phyloP scores from a whole-genome alignment of 2,113 vertebrate genomes.

The Gasterosteus nipponicus region DNA sequence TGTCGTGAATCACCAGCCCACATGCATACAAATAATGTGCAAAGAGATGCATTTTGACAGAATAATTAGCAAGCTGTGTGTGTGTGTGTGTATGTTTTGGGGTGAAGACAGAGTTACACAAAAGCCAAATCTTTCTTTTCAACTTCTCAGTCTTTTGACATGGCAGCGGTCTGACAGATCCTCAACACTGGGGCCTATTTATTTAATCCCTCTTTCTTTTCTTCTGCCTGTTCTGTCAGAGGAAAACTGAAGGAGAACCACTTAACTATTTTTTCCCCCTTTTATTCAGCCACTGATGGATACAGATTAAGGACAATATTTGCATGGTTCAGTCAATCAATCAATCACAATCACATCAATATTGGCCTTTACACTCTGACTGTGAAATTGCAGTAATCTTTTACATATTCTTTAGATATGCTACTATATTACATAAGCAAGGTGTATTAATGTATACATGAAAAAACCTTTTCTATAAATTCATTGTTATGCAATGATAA shows the following conservation, averaged over 20 bases:
- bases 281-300: constrained; percentile 42
- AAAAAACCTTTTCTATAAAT: neutral
- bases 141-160: constrained; percentile 63
- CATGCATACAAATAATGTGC: constrained; percentile 69
- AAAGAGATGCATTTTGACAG: constrained; percentile 64
- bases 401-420: neutral
- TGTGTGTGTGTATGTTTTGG: constrained; percentile 14
- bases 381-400: constrained; percentile 14
- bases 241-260: constrained; percentile 56
- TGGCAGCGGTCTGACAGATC: constrained; percentile 66
- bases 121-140: constrained; percentile 68
- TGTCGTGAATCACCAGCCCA: constrained; percentile 56
- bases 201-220: constrained; percentile 64
- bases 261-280: constrained; percentile 46
- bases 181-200: constrained; percentile 62
- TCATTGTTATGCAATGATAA: neutral
- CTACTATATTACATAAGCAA: neutral
- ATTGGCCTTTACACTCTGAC: neutral
- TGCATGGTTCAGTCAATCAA: constrained; percentile 29
- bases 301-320: constrained; percentile 58
- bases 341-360: constrained; percentile 4
- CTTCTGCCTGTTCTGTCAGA: constrained; percentile 59
- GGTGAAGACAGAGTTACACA: constrained; percentile 51
- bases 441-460: neutral
- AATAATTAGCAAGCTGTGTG: constrained; percentile 50